Evolutionary conservation across 2,113 vertebrate species (phyloP).

Genomic region (Bettongia penicillata): DNA sequence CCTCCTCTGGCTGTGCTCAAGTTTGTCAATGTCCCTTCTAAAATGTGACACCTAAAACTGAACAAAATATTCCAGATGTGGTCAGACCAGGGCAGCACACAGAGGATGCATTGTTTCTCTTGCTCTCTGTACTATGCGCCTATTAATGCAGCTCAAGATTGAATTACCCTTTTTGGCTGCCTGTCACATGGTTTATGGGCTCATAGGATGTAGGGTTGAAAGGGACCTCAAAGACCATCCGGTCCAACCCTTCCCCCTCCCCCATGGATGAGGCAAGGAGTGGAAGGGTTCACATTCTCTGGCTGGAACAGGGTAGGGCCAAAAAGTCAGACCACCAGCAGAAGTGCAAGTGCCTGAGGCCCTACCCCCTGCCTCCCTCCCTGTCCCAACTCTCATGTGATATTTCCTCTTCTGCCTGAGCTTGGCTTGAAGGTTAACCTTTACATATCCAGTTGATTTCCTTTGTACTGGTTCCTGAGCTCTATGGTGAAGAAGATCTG

Average conservation of each 20-base stretch:
- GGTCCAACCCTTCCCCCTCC: background rate
- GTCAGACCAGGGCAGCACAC: background rate
- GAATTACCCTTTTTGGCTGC: background rate
- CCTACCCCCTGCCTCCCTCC: background rate
- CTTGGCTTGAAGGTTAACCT: background rate
- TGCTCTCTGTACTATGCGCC: background rate
- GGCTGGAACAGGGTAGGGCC: background rate
- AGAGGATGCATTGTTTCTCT: background rate
- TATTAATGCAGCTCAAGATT: background rate
- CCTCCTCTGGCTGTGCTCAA: background rate
- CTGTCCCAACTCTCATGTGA: background rate
- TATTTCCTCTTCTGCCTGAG: background rate
- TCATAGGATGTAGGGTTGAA: background rate
- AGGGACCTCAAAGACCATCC: constrained; percentile 2
- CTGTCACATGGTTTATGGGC: background rate
- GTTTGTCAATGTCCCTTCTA: background rate
- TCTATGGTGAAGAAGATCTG: background rate
- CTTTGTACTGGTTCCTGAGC: background rate
- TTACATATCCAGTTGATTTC: background rate
- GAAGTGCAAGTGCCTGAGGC: background rate
- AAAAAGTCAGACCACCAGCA: background rate
- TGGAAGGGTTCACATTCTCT: background rate
- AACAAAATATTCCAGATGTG: constrained; percentile 4
- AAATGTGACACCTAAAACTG: background rate
- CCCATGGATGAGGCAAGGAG: background rate